Evolutionary conservation across 2,113 vertebrate species (phyloP), one percentile per base, ranked within the genome.

Genomic region (Pygoscelis antarcticus): DNA sequence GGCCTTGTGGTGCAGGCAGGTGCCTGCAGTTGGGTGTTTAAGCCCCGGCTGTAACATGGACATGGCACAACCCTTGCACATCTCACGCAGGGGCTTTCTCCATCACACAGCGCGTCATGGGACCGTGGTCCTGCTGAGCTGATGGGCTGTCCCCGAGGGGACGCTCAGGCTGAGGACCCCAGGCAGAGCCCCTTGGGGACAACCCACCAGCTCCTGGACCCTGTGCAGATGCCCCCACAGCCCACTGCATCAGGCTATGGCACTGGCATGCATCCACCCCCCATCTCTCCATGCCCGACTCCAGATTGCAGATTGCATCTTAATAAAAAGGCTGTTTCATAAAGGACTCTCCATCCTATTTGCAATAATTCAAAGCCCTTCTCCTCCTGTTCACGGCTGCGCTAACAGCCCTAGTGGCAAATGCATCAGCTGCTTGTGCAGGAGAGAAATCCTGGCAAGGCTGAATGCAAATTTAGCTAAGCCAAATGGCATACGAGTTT

Each of bases 401-500:
- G 10, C 40, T 62, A 89, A 89, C 83, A 91, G 57, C 34, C 69
- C 47, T 71, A 16, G 83, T 87, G 55, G 76, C 69, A 89, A 90
- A 89, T 42, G 19, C 46, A 88, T 76, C 89, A 86, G 66, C 83
- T 89, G 83, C 65, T 85, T 83, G 32, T n/a, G 61, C 1, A 0
- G 10, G 51, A 95, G 76, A 87, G 52, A 95, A 89, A 89, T 89
- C 66, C 70, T 94, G 83, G 91, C 87, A 79, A 47, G 49, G 44
- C 30, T 92, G 87, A 87, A 52, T 11, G 70, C 40, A 85, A 44
- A 89, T 87, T 72, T 84, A 91, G 29, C 32, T 54, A 60, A 86
- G 55, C 87, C 76, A 95, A 90, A 93, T 60, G n/a, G 91, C 81
- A 55, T 17, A 70, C 0, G 3, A 78, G 42, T 87, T 89, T 96